A percentile compares a stretch with the other conserved stretches of the same genome.
These are phyloP conservation scores for Xenotilapia caudafasciata DNA, from an alignment of 2,113 vertebrate genomes.

Conservation along the genomic window DNA sequence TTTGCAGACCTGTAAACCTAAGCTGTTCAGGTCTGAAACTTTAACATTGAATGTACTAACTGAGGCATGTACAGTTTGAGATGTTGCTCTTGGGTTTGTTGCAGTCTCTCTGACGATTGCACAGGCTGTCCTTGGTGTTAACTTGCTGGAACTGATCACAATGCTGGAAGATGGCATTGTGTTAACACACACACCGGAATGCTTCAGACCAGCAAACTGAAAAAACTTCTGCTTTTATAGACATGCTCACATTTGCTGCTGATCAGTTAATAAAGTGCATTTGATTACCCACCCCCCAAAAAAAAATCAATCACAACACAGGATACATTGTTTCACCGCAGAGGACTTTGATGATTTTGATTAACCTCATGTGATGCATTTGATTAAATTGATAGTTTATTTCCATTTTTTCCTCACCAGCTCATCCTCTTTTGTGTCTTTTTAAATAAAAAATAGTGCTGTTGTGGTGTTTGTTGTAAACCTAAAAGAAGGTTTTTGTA, in stretches of 20 bases:
- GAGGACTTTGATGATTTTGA: background rate
- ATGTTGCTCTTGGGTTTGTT: background rate
- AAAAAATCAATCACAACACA: background rate
- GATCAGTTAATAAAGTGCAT: background rate
- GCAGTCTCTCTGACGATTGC: background rate
- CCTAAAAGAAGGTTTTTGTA: background rate
- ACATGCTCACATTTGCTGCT: background rate
- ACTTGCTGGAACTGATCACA: background rate
- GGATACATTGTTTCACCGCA: background rate
- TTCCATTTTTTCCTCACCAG: background rate
- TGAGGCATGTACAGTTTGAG: background rate
- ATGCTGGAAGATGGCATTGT: background rate
- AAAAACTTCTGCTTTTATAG: background rate
- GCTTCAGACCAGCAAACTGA: background rate
- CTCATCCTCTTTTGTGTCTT: background rate
- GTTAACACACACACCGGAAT: background rate
- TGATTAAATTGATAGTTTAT: conserved; percentile 5
- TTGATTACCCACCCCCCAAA: background rate
- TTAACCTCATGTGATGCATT: conserved; percentile 23
- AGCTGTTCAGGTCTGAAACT: background rate
- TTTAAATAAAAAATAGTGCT: background rate
- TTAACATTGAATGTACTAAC: background rate
- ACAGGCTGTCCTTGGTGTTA: background rate
- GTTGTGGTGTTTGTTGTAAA: conserved; percentile 1
- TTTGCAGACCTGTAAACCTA: background rate